These are phyloP conservation scores for Marisa cornuarietis DNA, from an alignment of 1,140 invertebrate species.

Conservation along the genomic window DNA sequence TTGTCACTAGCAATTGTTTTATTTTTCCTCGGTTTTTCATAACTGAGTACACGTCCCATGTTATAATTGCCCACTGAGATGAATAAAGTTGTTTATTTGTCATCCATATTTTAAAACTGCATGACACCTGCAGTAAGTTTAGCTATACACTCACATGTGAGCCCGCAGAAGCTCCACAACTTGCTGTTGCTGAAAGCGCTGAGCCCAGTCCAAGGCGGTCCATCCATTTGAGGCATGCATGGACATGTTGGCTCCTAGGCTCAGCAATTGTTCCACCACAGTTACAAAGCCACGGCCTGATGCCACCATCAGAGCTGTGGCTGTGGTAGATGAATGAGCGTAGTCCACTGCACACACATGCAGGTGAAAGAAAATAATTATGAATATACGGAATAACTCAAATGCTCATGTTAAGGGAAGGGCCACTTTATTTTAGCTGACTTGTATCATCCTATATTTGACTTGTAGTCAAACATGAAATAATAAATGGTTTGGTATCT, in stretches of 20 bases:
- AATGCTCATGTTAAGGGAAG: not conserved
- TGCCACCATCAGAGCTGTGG: conserved; percentile 82
- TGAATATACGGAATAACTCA: not conserved
- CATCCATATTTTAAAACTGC: too few species aligned
- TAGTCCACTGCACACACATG: conserved; percentile 63
- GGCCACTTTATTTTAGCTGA: too few species aligned
- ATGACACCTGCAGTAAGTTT: not conserved
- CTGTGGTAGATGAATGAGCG: conserved; percentile 75
- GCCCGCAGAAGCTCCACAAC: conserved; percentile 68
- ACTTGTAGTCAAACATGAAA: too few species aligned
- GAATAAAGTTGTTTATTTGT: too few species aligned
- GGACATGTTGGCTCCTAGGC: conserved; percentile 76
- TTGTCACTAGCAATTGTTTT: too few species aligned
- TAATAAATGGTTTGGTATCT: too few species aligned
- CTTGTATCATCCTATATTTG: too few species aligned
- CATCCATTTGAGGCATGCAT: conserved; percentile 76
- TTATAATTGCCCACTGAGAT: too few species aligned
- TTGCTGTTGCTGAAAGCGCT: conserved; percentile 72
- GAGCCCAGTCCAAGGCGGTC: conserved; percentile 80
- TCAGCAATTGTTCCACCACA: conserved; percentile 76
- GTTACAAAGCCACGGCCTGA: conserved; percentile 75
- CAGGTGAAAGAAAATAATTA: conserved; percentile 11
- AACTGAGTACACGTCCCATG: too few species aligned
- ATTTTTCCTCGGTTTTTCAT: too few species aligned
- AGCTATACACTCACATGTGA: conserved; percentile 52